Percentiles rank a stretch among this genome's conserved stretches.
These are phyloP conservation scores for Pipa parva DNA, from an alignment of 2,113 vertebrate species.

Conservation along the genomic window DNA sequence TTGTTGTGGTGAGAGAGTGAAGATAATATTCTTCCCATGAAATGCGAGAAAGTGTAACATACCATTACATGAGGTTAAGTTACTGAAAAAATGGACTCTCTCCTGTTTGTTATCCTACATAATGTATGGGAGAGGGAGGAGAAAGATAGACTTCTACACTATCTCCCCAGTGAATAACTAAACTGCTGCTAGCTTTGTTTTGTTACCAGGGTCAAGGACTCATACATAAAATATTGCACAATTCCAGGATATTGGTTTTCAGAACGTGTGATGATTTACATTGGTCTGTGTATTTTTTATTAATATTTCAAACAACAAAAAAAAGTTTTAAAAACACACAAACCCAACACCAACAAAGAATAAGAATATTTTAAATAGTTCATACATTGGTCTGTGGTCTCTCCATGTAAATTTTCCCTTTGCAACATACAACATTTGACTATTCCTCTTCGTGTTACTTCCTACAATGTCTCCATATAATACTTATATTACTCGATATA, in stretches of 20 bases:
- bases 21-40: not conserved
- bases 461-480: too few species aligned
- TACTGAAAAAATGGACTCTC: slow-evolving; percentile 8
- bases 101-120: slow-evolving; percentile 31
- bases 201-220: slow-evolving; percentile 15
- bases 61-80: slow-evolving; percentile 17
- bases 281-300: too few species aligned
- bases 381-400: too few species aligned
- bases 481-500: too few species aligned
- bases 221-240: slow-evolving; percentile 1
- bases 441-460: too few species aligned
- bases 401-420: too few species aligned
- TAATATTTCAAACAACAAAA: too few species aligned
- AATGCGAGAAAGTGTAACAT: slow-evolving; percentile 10
- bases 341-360: too few species aligned
- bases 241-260: not conserved
- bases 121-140: slow-evolving; percentile 23
- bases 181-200: not conserved
- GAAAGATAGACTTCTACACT: not conserved
- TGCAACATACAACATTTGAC: too few species aligned
- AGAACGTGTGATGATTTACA: too few species aligned
- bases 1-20: slow-evolving; percentile 9
- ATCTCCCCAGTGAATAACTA: not conserved
- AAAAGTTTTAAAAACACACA: too few species aligned
- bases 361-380: too few species aligned